Evolutionary conservation across 2,888 invertebrate species (phyloP), one percentile per base, ranked within the genome.

Genomic region (Pterostichus madidus): DNA sequence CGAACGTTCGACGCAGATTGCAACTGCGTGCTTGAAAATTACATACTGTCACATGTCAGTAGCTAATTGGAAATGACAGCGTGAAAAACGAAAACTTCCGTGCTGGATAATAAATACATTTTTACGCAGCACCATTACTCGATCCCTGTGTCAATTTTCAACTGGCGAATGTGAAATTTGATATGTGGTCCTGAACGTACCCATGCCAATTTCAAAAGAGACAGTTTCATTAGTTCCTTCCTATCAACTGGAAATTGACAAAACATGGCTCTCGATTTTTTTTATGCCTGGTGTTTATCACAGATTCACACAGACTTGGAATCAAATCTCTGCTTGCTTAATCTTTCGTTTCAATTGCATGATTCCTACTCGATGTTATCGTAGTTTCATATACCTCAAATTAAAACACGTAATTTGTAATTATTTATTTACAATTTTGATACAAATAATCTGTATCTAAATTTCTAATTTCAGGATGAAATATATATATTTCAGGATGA

Each of bases 1-100:
- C 7, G 3, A 35, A 64, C 35, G 64, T 11, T 64, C 15, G 4
- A 46, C 39, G 15, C 46, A 44, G 71, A 71, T 49, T 75, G 75
- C 49, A 49, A 71, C 15, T 35, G 49, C 75, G n/a, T 44, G 15
- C 68, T 68, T 59, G 80, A 39, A 68, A 80, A 80, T 80, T 71
- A 71, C 53, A 71, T 44, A 80, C 80, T 80, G 80, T 80, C 80
- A 80, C 35, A 53, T 71, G 80, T 71, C 80, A 80, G 64, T 71
- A 39, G 49, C 68, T 71, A 80, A 80, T 80, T 80, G 80, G 80
- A 80, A 80, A 53, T 80, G 80, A 56, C 80, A 80, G 46, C 35
- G 64, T 49, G 80, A 80, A 80, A 68, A 68, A 80, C 71, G 80
- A 68, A 80, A 61, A 59, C 56, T 53, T 44, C 32, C 52, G 7